Percentiles rank a stretch among this genome's conserved stretches.
phyloP scores from a whole-genome alignment of 2,888 invertebrate genomes.

The Dichetophora obliterata region DNA sequence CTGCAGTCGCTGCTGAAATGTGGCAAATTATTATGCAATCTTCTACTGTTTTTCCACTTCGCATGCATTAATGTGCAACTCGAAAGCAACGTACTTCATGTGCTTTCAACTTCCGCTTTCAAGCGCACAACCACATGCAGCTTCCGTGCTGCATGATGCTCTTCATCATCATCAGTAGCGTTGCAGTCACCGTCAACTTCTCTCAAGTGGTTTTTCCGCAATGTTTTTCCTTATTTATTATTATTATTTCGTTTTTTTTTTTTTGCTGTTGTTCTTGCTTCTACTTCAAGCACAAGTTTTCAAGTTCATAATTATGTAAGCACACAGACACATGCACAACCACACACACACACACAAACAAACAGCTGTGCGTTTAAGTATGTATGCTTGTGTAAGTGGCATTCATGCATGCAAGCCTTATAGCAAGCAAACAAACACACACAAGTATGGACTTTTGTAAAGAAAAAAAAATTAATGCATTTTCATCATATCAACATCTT shows the following conservation, averaged over 20 bases:
- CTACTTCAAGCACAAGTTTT: slow-evolving; percentile 26
- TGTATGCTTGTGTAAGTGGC: neutral
- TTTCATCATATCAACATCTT: slow-evolving; percentile 33
- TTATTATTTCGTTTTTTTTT: neutral
- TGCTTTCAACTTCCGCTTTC: no score
- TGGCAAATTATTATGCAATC: slow-evolving; percentile 33
- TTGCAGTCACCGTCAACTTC: neutral
- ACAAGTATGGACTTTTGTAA: neutral
- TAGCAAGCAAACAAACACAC: neutral
- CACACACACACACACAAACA: neutral
- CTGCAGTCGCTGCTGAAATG: neutral
- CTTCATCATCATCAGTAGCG: neutral
- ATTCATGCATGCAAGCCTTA: neutral
- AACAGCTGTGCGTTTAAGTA: neutral
- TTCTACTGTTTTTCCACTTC: neutral
- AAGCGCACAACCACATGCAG: no score
- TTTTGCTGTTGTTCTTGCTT: neutral
- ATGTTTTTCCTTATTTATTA: slow-evolving; percentile 15
- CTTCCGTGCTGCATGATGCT: no score
- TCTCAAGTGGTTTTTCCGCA: slow-evolving; percentile 31
- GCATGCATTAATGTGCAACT: neutral
- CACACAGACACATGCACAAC: neutral
- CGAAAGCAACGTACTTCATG: neutral
- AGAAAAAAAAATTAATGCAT: slow-evolving; percentile 12
- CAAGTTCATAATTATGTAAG: slow-evolving; percentile 39